Evolutionary conservation across 2,113 vertebrate species (phyloP).

Genomic region (Hoplias malabaricus): DNA sequence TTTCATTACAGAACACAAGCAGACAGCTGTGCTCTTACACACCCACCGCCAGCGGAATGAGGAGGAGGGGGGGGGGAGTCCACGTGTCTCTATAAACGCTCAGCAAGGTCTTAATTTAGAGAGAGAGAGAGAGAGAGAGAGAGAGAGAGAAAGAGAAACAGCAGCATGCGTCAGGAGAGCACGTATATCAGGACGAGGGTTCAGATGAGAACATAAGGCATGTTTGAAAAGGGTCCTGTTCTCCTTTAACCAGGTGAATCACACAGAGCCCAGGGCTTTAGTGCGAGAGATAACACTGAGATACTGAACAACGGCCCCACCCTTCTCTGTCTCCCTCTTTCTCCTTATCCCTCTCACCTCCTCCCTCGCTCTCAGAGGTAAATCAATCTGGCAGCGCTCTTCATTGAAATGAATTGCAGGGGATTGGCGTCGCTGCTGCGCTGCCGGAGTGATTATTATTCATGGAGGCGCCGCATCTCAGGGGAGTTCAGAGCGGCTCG

Average conservation of each 20-base stretch:
- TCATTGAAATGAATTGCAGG: constrained; percentile 34
- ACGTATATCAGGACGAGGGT: background rate
- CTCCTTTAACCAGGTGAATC: background rate
- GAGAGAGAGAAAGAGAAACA: background rate
- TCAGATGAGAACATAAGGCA: background rate
- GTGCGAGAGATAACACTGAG: background rate
- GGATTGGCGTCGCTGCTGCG: background rate
- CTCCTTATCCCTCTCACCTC: background rate
- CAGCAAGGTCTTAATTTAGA: constrained; percentile 22
- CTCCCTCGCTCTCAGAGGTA: constrained; percentile 1
- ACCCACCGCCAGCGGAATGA: background rate
- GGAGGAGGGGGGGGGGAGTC: background rate
- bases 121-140: background rate
- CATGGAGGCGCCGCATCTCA: constrained; percentile 17
- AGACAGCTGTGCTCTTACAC: constrained; percentile 1
- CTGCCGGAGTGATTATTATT: constrained; percentile 20
- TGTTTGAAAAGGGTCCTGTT: background rate
- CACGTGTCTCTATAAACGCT: constrained; percentile 11
- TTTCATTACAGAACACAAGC: background rate
- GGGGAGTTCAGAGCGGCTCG: constrained; percentile 9
- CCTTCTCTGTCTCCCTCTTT: background rate
- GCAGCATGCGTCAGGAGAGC: background rate
- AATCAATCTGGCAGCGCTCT: constrained; percentile 25
- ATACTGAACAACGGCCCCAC: background rate
- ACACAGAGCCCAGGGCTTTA: background rate